A percentile compares a stretch with the other conserved stretches of the same genome.
Evolutionary conservation across 2,113 vertebrate species (phyloP).

Genomic region (Chunga burmeisteri): DNA sequence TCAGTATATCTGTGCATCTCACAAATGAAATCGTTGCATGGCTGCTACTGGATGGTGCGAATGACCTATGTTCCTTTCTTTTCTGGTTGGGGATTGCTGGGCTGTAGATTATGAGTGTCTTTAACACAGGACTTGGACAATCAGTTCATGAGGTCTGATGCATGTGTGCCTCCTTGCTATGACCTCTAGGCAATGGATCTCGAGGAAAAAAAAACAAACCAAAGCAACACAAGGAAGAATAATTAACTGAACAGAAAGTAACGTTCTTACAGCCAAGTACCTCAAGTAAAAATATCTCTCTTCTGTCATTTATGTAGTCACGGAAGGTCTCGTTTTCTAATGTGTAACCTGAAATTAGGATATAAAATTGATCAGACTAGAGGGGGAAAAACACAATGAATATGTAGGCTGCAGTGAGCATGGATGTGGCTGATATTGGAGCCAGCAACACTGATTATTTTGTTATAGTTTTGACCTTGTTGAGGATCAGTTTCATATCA

Average conservation of each 20-base stretch:
- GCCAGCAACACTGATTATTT: not conserved
- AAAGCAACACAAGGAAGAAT: not conserved
- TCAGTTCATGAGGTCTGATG: not conserved
- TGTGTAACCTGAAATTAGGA: slow-evolving; percentile 74
- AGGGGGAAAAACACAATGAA: not conserved
- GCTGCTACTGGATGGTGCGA: not conserved
- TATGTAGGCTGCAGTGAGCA: not conserved
- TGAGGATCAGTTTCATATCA: not conserved
- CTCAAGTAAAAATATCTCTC: slow-evolving; percentile 87
- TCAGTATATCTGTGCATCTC: not conserved
- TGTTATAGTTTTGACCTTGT: not conserved
- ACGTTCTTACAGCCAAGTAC: slow-evolving; percentile 59
- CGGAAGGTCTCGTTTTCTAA: slow-evolving; percentile 70
- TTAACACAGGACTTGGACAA: not conserved
- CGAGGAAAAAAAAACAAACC: not conserved
- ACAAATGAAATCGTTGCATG: not conserved
- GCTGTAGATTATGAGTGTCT: not conserved
- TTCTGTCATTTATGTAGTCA: slow-evolving; percentile 78
- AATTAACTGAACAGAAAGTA: not conserved
- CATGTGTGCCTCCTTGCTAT: not conserved
- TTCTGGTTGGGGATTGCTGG: not conserved
- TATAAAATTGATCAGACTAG: not conserved
- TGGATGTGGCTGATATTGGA: fast-evolving
- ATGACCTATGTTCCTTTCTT: not conserved
- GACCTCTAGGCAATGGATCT: not conserved